Conservation (phyloP, 2,888 invertebrate species). For the Bruchidius siliquastri region DNA sequence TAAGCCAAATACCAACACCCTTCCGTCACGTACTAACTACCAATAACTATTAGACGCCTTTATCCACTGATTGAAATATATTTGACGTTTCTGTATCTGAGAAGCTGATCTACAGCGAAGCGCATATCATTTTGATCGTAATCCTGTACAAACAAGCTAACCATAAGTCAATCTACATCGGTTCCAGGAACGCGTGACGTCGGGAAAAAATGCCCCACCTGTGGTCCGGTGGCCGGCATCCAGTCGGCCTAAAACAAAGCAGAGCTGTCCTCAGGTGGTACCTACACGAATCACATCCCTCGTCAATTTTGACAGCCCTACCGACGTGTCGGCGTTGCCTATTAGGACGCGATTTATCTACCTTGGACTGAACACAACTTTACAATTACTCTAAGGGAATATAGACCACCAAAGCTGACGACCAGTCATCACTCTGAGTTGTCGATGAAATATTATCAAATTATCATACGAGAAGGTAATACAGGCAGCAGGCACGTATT, state of each 20-base stretch:
- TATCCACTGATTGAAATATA: too few species aligned
- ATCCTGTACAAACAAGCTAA: not conserved
- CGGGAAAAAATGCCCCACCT: not conserved
- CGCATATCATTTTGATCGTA: not conserved
- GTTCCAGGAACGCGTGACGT: not conserved
- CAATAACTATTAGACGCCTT: too few species aligned
- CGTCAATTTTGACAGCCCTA: slow-evolving; percentile 38
- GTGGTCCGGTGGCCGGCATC: not conserved
- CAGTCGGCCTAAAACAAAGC: slow-evolving; percentile 31
- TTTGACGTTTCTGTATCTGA: not conserved
- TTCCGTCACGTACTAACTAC: too few species aligned
- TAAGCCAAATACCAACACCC: too few species aligned
- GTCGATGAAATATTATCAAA: not conserved
- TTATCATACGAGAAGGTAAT: too few species aligned
- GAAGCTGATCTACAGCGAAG: not conserved
- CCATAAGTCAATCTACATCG: not conserved
- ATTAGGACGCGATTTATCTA: not conserved
- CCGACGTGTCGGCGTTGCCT: not conserved
- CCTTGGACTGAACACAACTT: not conserved
- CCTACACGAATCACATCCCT: slow-evolving; percentile 35
- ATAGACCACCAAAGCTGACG: not conserved
- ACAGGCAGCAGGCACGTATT: too few species aligned
- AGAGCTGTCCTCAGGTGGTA: slow-evolving; percentile 36
- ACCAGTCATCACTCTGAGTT: not conserved
- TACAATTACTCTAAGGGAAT: not conserved